Evolutionary conservation across 2,113 vertebrate species (phyloP).

Genomic region (Psilopogon haemacephalus): DNA sequence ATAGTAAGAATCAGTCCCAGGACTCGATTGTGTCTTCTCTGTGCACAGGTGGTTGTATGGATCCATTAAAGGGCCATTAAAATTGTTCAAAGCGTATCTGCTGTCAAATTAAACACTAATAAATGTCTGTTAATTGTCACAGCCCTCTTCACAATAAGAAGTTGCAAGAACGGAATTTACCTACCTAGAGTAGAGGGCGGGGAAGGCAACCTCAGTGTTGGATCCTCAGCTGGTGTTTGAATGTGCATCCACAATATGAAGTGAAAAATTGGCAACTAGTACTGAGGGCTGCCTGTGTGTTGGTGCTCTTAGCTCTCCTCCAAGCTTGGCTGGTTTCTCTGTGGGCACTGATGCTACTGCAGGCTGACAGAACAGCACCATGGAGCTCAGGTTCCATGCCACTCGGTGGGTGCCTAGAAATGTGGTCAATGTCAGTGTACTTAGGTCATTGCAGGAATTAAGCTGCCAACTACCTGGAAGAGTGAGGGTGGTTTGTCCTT

Average conservation of each 20-base stretch:
- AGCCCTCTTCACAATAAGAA: slow-evolving; percentile 6
- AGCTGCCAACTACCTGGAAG: neutral
- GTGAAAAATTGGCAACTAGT: neutral
- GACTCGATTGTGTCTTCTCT: slow-evolving; percentile 25
- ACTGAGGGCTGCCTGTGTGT: neutral
- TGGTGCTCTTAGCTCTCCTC: neutral
- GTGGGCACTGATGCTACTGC: fast-evolving
- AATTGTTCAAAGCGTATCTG: slow-evolving; percentile 45
- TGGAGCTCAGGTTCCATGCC: neutral
- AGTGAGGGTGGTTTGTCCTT: neutral
- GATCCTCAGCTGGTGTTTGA: neutral
- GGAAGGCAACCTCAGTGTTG: neutral
- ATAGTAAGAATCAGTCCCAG: neutral
- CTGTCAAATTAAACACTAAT: slow-evolving; percentile 55
- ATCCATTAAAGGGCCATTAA: slow-evolving; percentile 51
- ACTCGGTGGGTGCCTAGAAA: neutral
- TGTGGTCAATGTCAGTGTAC: fast-evolving
- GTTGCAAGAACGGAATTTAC: slow-evolving; percentile 21
- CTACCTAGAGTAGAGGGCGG: neutral
- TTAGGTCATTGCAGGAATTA: neutral
- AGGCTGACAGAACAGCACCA: neutral
- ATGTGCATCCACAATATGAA: neutral
- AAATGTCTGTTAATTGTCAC: slow-evolving; percentile 44
- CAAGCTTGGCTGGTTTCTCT: neutral
- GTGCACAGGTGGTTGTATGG: slow-evolving; percentile 21